Conservation (phyloP, 2,797 vertebrate species). For the Buceros bicornis region DNA sequence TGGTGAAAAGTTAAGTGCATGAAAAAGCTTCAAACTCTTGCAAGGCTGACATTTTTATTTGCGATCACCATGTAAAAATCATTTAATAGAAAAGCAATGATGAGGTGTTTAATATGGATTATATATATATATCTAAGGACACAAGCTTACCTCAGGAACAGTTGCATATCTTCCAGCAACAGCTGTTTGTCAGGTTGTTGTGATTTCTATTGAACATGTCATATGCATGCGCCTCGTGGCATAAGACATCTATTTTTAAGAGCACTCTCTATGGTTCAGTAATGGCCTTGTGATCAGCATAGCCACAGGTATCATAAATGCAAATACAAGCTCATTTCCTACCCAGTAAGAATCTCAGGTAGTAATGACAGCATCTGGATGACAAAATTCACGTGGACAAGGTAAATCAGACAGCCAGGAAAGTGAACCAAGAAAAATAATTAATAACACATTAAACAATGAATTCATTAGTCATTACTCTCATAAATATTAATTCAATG, state of each 20-base stretch:
- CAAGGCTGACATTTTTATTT: slow-evolving; percentile 50
- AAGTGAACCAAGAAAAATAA: not conserved
- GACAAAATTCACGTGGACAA: not conserved
- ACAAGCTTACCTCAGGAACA: not conserved
- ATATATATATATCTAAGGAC: slow-evolving; percentile 2
- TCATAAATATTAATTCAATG: not conserved
- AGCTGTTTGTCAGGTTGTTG: not conserved
- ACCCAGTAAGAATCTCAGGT: not conserved
- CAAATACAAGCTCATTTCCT: not conserved
- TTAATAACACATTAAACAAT: not conserved
- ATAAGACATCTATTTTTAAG: slow-evolving; percentile 9
- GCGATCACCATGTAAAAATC: slow-evolving; percentile 1
- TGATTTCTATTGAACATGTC: slow-evolving; percentile 33
- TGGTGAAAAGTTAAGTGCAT: not conserved
- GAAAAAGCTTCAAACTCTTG: slow-evolving; percentile 3
- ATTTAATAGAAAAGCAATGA: not conserved
- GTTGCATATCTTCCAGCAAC: not conserved
- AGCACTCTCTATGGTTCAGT: not conserved
- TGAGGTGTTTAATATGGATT: slow-evolving; percentile 16
- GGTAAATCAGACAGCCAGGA: not conserved
- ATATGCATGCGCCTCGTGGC: not conserved
- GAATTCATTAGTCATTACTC: not conserved
- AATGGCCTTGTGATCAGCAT: not conserved
- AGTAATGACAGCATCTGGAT: not conserved
- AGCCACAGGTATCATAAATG: slow-evolving; percentile 7